A percentile compares a stretch with the other conserved stretches of the same genome.
Conservation (phyloP, 2,113 vertebrate species). For the Esox niger region DNA sequence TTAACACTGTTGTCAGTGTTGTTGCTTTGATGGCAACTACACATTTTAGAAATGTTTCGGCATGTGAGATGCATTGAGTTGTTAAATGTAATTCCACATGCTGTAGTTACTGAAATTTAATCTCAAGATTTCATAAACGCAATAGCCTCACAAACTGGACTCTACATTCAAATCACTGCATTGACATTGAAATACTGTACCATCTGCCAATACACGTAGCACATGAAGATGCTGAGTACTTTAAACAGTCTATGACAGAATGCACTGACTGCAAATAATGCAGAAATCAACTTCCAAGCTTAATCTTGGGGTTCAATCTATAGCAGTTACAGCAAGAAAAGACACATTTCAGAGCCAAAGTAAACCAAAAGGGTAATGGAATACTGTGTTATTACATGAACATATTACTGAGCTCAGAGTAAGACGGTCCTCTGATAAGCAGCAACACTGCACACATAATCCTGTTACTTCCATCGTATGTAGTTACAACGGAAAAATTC, state of each 20-base stretch:
- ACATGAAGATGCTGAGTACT: too few relatives aligned
- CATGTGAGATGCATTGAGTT: background rate
- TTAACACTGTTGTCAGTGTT: background rate
- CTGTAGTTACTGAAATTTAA: too few relatives aligned
- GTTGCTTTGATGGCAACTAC: background rate
- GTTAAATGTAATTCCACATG: too few relatives aligned
- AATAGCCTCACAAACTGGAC: too few relatives aligned
- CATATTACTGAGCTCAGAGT: constrained; percentile 29
- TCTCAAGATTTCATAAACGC: too few relatives aligned
- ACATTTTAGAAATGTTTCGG: background rate
- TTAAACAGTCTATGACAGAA: too few relatives aligned
- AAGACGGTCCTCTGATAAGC: constrained; percentile 38
- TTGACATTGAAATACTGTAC: too few relatives aligned
- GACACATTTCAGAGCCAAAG: constrained; percentile 19
- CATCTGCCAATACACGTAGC: too few relatives aligned
- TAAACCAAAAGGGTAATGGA: constrained; percentile 31
- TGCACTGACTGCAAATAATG: constrained; percentile 7
- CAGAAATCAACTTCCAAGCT: background rate
- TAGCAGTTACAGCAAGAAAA: constrained; percentile 26
- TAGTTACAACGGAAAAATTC: constrained; percentile 38
- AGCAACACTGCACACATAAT: constrained; percentile 29
- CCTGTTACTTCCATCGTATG: constrained; percentile 54
- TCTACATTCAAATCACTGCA: too few relatives aligned
- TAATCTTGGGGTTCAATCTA: constrained; percentile 16
- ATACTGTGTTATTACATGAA: constrained; percentile 14